A percentile compares a stretch with the other conserved stretches of the same genome.
These are phyloP conservation scores for Gobius niger DNA, from an alignment of 2,113 vertebrate species.

Conservation along the genomic window DNA sequence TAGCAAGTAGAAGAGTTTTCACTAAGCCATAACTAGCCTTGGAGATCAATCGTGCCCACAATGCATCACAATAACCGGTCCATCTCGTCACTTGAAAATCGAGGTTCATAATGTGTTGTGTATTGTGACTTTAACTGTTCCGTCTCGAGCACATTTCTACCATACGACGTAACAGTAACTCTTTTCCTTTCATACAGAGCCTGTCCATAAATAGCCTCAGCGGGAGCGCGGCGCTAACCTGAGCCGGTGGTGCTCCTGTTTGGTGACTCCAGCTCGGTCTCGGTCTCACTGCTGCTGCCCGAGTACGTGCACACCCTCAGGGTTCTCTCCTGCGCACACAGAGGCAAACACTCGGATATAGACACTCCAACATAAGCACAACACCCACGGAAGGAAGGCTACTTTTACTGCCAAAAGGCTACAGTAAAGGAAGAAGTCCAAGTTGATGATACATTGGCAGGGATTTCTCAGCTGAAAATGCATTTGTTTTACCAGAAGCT, in stretches of 20 bases:
- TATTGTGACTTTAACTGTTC: too few relatives aligned
- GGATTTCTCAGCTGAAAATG: background rate
- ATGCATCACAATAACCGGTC: too few relatives aligned
- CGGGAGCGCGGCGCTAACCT: constrained; percentile 35
- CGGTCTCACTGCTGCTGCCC: constrained; percentile 63
- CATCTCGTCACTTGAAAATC: too few relatives aligned
- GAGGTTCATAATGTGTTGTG: too few relatives aligned
- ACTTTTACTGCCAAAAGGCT: background rate
- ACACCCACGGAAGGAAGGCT: background rate
- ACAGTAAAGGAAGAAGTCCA: background rate
- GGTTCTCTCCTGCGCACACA: constrained; percentile 46
- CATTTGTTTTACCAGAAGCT: too few relatives aligned
- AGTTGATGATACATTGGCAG: background rate
- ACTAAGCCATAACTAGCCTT: too few relatives aligned
- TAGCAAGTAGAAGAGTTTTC: too few relatives aligned
- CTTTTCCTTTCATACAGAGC: too few relatives aligned
- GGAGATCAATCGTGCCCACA: too few relatives aligned
- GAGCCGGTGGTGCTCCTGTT: constrained; percentile 33
- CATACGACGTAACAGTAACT: too few relatives aligned
- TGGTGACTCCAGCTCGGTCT: constrained; percentile 48
- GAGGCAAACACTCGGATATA: constrained; percentile 1
- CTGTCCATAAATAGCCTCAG: background rate
- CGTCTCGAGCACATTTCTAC: too few relatives aligned
- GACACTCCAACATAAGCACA: background rate
- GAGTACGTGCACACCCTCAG: constrained; percentile 59